Percentiles rank a stretch among this genome's conserved stretches.
Evolutionary conservation across 2,888 invertebrate species (phyloP).

Genomic region (Aquatica leii): DNA sequence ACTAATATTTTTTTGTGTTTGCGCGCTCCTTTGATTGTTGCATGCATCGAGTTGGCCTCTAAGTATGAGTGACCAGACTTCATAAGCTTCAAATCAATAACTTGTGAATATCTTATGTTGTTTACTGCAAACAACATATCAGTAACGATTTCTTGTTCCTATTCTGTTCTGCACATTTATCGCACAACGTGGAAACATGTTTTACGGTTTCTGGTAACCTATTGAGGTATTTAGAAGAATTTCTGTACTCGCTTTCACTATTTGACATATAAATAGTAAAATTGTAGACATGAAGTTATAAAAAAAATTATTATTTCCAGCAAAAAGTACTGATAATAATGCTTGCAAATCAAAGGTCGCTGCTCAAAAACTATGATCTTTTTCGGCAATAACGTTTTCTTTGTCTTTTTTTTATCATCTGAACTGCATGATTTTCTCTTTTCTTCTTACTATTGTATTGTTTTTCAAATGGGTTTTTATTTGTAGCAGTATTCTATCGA

Average conservation of each 20-base stretch:
- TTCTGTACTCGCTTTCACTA: not conserved
- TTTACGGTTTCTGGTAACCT: too few species aligned
- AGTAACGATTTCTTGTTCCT: too few species aligned
- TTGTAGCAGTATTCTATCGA: too few species aligned
- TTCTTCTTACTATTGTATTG: not conserved
- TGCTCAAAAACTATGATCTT: too few species aligned
- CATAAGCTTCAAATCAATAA: not conserved
- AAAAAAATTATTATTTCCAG: not conserved
- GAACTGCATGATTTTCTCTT: not conserved
- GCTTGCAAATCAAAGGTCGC: not conserved
- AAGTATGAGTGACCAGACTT: too few species aligned
- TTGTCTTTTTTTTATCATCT: not conserved
- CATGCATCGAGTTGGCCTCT: too few species aligned
- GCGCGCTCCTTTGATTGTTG: too few species aligned
- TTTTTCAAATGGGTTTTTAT: not conserved
- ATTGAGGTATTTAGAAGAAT: too few species aligned
- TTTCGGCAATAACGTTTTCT: not conserved
- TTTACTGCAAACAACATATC: too few species aligned
- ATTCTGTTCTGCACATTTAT: not conserved
- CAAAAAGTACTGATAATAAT: not conserved
- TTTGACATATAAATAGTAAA: not conserved
- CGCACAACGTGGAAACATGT: not conserved
- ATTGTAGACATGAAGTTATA: not conserved
- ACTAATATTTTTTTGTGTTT: too few species aligned
- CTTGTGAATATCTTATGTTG: not conserved